These are phyloP conservation scores for Tragopan temminckii DNA, from an alignment of 2,797 vertebrate genomes.

Conservation along the genomic window DNA sequence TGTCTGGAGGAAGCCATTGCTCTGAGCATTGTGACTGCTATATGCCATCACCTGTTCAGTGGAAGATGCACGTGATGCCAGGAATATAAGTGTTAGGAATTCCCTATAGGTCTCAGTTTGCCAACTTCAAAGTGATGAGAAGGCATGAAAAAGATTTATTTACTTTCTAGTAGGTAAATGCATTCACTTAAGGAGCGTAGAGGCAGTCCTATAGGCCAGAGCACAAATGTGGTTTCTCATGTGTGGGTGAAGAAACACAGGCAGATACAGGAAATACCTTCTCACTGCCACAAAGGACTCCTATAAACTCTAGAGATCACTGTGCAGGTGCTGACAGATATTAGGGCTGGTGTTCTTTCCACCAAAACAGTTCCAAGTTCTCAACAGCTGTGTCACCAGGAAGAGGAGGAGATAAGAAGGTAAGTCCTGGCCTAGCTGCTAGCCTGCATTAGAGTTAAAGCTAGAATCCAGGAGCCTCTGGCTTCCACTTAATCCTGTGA, in stretches of 20 bases:
- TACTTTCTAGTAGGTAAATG: not conserved
- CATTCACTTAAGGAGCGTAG: not conserved
- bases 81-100: not conserved
- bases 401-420: not conserved
- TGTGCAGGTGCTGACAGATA: not conserved
- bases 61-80: not conserved
- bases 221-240: not conserved
- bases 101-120: not conserved
- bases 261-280: not conserved
- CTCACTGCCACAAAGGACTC: not conserved
- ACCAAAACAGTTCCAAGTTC: not conserved
- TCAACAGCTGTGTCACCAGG: not conserved
- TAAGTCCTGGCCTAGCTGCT: not conserved
- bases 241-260: not conserved
- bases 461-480: not conserved
- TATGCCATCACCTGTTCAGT: conserved; percentile 70
- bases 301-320: not conserved
- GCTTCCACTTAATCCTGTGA: not conserved
- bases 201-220: not conserved
- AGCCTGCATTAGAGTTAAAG: not conserved
- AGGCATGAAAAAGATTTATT: not conserved
- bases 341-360: not conserved
- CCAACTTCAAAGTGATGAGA: not conserved
- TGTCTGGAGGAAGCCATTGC: conserved; percentile 88
- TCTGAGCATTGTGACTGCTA: conserved; percentile 80